Conservation (phyloP, 2,113 vertebrate species). For the Regulus satrapa region DNA sequence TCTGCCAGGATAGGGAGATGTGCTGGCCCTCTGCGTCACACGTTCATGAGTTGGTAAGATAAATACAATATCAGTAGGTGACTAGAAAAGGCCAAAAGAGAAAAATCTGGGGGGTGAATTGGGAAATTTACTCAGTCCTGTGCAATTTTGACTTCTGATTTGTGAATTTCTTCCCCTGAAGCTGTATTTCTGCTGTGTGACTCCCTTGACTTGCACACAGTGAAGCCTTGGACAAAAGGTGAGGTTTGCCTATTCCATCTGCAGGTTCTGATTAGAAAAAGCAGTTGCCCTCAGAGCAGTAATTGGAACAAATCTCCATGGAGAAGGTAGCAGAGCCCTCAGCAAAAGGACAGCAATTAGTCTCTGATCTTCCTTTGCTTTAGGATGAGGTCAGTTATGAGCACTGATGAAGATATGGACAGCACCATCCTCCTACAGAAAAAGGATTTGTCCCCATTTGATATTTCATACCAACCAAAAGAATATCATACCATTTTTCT, state of each 20-base stretch:
- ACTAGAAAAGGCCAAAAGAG: not conserved
- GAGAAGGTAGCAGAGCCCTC: not conserved
- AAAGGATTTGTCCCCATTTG: not conserved
- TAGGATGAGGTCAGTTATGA: not conserved
- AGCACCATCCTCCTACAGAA: not conserved
- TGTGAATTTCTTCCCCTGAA: not conserved
- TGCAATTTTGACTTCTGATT: not conserved
- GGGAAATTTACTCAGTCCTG: not conserved
- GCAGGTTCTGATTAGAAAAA: not conserved
- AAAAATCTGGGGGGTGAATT: not conserved
- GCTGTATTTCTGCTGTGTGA: not conserved
- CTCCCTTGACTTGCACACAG: fast-evolving
- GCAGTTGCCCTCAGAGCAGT: not conserved
- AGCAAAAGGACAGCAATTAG: not conserved
- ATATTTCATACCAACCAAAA: not conserved
- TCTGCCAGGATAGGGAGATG: not conserved
- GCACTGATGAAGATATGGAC: not conserved
- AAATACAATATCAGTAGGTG: not conserved
- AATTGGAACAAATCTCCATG: not conserved
- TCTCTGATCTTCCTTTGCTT: not conserved
- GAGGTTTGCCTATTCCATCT: not conserved
- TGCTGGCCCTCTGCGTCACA: not conserved
- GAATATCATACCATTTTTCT: not conserved
- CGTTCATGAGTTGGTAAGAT: fast-evolving
- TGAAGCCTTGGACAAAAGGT: not conserved